Evolutionary conservation across 2,797 vertebrate genomes (phyloP), one percentile per base, ranked within the genome.

Genomic region (Gymnoscopelus microlampas): DNA sequence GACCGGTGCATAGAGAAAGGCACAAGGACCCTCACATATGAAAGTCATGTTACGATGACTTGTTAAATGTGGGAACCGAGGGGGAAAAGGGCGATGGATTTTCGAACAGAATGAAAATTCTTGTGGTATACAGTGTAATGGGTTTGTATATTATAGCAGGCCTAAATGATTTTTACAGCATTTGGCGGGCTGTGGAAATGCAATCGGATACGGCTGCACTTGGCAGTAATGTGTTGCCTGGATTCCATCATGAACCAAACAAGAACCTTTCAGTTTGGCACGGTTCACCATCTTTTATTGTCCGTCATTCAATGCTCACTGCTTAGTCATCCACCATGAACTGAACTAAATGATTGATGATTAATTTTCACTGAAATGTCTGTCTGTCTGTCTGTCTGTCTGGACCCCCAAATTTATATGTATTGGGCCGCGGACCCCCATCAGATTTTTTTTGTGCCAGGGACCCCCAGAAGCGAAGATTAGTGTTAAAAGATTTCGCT

Each of bases 131-230:
- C 59, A 53, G 75, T 29, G 53, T 73, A 79, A 77, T 75, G 80
- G 70, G 59, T 82, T 82, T 80, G 72, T 72, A 32, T 80, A 80
- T 85, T 72, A 80, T 49, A 82, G 59, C 74, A 61, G 49, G 65
- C 73, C 73, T 82, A 66, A 85, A 81, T 80, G 67, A 66, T 81
- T 87, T 88, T 88, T 86, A 81, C 87, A 80, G 77, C 75, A 86
- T 89, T 60, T 81, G 53, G 66, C 85, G 79, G 76, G 62, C 10
- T 76, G 78, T 88, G 86, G 85, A 87, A 89, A 87, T 86, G 75
- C 68, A 81, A 85, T 89, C 80, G 81, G 75, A 77, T 71, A 69
- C 39, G 70, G 60, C 67, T 81, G 71, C 19, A 59, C 62, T 72
- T 73, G 79, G 77, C 64, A 68, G 53, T 68, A 63, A 67, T 49